These are phyloP conservation scores for Thryonomys swinderianus DNA, from an alignment of 2,113 vertebrate species.

Conservation along the genomic window DNA sequence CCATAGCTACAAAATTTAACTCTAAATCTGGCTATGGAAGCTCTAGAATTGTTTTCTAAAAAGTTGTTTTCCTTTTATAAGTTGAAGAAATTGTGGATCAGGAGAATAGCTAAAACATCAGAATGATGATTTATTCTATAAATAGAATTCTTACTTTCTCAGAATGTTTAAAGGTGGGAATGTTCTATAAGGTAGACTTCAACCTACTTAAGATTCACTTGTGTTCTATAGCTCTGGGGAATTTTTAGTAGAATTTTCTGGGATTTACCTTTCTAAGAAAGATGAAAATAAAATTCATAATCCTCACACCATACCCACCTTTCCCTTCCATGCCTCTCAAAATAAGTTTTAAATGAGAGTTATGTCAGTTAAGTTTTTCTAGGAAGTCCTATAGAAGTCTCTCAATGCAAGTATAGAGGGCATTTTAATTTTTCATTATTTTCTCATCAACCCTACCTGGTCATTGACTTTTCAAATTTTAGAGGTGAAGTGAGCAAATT, in stretches of 20 bases:
- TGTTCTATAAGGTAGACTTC: conserved; percentile 31
- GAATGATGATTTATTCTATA: conserved; percentile 13
- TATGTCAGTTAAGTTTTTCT: conserved; percentile 43
- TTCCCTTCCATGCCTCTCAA: conserved; percentile 28
- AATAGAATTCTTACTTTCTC: conserved; percentile 55
- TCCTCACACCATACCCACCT: not conserved
- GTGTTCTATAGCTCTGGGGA: conserved; percentile 22
- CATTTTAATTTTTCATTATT: conserved; percentile 63
- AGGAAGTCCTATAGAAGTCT: conserved; percentile 51
- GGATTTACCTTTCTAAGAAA: conserved; percentile 42
- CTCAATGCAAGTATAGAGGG: not conserved
- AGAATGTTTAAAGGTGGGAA: conserved; percentile 24
- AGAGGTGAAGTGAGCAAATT: not conserved
- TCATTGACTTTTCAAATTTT: conserved; percentile 47
- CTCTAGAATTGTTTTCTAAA: conserved; percentile 20
- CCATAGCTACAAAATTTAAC: conserved; percentile 8
- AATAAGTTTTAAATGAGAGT: conserved; percentile 45
- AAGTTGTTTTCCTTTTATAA: conserved; percentile 41
- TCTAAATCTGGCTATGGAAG: conserved; percentile 47
- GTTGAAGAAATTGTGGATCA: conserved; percentile 27
- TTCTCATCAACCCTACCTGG: not conserved
- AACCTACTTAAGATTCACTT: conserved; percentile 18
- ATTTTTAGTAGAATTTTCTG: conserved; percentile 19
- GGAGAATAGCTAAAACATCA: conserved; percentile 31
- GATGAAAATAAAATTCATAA: conserved; percentile 1